These are phyloP conservation scores for Charaxes varanes DNA, from an alignment of 1,140 invertebrate genomes.

Conservation along the genomic window DNA sequence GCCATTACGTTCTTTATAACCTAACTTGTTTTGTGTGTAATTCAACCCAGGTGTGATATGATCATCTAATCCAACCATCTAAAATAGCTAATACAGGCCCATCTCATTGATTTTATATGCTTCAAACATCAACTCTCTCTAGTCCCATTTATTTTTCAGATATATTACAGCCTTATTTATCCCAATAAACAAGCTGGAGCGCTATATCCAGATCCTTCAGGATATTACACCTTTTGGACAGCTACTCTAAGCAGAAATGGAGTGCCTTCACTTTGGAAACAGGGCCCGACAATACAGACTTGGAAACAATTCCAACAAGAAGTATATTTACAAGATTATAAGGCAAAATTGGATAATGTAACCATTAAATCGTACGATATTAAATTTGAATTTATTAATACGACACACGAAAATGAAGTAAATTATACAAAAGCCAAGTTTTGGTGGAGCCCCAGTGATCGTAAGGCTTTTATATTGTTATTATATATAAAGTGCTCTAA, in stretches of 20 bases:
- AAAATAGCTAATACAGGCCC: no score
- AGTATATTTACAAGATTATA: no score
- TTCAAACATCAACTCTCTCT: no score
- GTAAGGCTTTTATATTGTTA: no score
- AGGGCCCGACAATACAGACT: slow-evolving; percentile 17
- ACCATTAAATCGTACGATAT: slow-evolving; percentile 29
- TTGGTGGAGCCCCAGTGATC: slow-evolving; percentile 36
- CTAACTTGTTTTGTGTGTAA: no score
- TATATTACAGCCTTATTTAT: slow-evolving; percentile 32
- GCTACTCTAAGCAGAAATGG: slow-evolving; percentile 28
- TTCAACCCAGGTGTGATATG: no score
- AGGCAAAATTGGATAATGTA: no score
- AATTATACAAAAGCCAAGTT: slow-evolving; percentile 23
- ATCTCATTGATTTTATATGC: no score
- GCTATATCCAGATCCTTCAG: slow-evolving; percentile 13
- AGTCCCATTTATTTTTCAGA: no score
- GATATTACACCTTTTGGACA: slow-evolving; percentile 38
- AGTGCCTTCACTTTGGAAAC: slow-evolving; percentile 28
- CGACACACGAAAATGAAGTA: slow-evolving; percentile 9
- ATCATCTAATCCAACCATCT: no score
- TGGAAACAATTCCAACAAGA: slow-evolving; percentile 15
- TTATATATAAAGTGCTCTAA: no score
- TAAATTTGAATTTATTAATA: slow-evolving; percentile 12
- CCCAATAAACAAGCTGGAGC: slow-evolving; percentile 9
- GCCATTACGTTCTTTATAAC: no score